Percentiles rank a stretch among this genome's conserved stretches.
These are phyloP conservation scores for Phaonia tiefii DNA, from an alignment of 2,888 invertebrate species.

Conservation along the genomic window DNA sequence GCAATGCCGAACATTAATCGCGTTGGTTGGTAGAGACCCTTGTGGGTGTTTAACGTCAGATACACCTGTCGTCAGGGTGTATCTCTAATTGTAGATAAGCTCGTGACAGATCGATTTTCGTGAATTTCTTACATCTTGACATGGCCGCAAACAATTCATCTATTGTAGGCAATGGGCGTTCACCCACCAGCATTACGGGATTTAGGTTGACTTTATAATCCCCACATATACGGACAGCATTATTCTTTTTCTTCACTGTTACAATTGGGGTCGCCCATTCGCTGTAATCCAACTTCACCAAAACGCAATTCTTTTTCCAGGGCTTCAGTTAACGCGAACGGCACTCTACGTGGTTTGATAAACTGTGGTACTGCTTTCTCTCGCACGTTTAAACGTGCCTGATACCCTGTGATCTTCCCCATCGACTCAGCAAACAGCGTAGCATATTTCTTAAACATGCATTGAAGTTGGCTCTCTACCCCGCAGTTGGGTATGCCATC, in stretches of 20 bases:
- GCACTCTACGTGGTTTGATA: constrained; percentile 27
- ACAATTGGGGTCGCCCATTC: constrained; percentile 74
- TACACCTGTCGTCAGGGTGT: too few species aligned
- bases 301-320: constrained; percentile 18
- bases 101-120: too few species aligned
- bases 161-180: too few species aligned
- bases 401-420: constrained; percentile 3
- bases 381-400: not conserved
- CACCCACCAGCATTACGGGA: too few species aligned
- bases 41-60: too few species aligned
- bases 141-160: too few species aligned
- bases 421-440: constrained; percentile 8
- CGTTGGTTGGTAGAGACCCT: too few species aligned
- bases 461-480: not conserved
- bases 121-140: too few species aligned
- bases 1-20: too few species aligned
- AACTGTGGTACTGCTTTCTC: constrained; percentile 22
- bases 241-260: constrained; percentile 70
- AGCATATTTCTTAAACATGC: not conserved
- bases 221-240: constrained; percentile 68
- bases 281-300: constrained; percentile 62
- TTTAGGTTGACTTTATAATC: constrained; percentile 12
- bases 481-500: not conserved
- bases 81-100: too few species aligned
- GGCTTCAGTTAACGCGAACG: constrained; percentile 11